Base-by-base conservation (phyloP, 1,140 invertebrate genomes). In the Diorhabda elongata region DNA sequence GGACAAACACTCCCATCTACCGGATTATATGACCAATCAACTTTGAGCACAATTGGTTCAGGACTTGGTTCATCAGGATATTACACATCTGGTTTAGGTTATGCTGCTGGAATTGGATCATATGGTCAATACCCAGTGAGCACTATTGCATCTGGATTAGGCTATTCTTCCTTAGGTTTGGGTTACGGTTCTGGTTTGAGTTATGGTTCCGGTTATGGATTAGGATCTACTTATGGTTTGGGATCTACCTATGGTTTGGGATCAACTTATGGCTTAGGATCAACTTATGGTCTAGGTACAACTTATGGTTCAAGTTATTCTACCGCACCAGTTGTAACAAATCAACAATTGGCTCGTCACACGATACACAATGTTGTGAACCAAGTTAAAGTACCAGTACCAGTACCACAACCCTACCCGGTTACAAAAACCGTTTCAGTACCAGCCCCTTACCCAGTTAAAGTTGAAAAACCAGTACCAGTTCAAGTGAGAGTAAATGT, bases 351-450 rank as follows among this genome's bases (percentile, higher is more conserved):
- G 9, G 71, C 66, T 42, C 70, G 72, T 9, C 74, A 69, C 42
- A 76, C 75, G 61, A 66, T 71, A 44, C 75, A 73, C 44, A 67
- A 71, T 6, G 69, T 70, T 52, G 68, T 60, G n/a, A 67, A 67
- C 57, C 74, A 73, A 69, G 72, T 67, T 9, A 9, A 52, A 66
- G 76, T 80, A 43, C 66, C 74, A 77, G 77, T 84, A 74, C 59
- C 81, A 72, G 62, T 77, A 72, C 83, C 79, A n/a, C 42, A 60
- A 26, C 57, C 65, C 44, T 52, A 58, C 2, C 58, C 65, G 42
- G 58, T 67, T 43, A 59, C 57, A 57, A 67, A 60, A 44, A 67
- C 65, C 68, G 71, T 77, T 75, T 72, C 77, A 6, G 75, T 78
- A 42, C 78, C 73, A 43, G 41, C 44, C 7, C 65, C 65, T 7